Conservation (phyloP, 2,113 vertebrate genomes). For the Anthoscopus minutus region DNA sequence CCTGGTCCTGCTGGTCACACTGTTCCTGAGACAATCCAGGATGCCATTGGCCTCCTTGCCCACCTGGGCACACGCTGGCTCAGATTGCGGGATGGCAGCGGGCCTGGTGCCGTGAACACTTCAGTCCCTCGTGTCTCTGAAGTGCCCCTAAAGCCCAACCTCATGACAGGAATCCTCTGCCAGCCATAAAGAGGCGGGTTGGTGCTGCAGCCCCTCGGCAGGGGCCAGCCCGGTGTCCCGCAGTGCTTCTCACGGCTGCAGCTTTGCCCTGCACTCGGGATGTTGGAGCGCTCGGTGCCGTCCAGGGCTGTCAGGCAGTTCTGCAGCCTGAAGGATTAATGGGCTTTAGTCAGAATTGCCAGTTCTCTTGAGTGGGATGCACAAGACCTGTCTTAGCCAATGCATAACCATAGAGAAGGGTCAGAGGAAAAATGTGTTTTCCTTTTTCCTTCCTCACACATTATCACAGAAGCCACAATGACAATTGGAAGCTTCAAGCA, state of each 20-base stretch:
- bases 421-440: background rate
- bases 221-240: background rate
- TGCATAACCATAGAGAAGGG: fast-evolving
- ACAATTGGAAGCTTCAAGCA: background rate
- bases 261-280: background rate
- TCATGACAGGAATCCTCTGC: background rate
- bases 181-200: fast-evolving
- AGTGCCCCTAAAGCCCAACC: background rate
- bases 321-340: background rate
- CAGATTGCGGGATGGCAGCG: background rate
- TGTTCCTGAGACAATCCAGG: background rate
- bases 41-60: background rate
- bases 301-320: background rate
- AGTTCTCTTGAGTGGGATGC: background rate
- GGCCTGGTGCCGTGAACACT: fast-evolving
- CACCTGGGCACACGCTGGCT: background rate
- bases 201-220: background rate
- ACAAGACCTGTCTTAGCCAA: background rate
- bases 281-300: fast-evolving
- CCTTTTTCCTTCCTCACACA: fast-evolving
- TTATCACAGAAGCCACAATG: background rate
- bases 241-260: fast-evolving
- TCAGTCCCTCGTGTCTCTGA: fast-evolving
- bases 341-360: background rate
- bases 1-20: background rate